phyloP scores from a whole-genome alignment of 2,113 vertebrate species.

The Columba livia region DNA sequence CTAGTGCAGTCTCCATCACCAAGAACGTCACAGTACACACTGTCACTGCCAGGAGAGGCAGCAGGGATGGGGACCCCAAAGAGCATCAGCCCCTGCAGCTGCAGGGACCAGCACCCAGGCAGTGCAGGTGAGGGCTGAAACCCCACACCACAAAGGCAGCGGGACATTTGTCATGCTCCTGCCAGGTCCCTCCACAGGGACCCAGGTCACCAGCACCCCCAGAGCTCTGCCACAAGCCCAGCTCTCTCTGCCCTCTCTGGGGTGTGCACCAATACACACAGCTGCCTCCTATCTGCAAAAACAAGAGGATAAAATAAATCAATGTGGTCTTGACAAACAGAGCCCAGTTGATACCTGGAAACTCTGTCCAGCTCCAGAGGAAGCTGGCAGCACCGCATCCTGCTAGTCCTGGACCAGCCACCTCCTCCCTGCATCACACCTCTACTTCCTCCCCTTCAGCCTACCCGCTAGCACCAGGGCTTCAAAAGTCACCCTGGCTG shows the following conservation, averaged over 20 bases:
- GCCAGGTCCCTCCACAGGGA: background rate
- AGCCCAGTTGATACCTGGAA: background rate
- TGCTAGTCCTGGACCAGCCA: background rate
- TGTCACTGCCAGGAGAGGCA: background rate
- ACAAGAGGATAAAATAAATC: background rate
- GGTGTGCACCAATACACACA: too few species aligned
- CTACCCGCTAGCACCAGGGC: background rate
- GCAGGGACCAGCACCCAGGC: fast-evolving
- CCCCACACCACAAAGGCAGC: background rate
- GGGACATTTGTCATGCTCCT: background rate
- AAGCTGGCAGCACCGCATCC: background rate
- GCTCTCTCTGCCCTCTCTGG: background rate
- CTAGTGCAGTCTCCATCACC: background rate
- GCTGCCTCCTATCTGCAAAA: background rate
- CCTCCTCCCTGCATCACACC: background rate
- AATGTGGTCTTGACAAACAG: fast-evolving
- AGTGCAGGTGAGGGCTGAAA: background rate
- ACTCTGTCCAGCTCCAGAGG: background rate
- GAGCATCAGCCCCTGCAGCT: background rate
- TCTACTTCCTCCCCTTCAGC: background rate
- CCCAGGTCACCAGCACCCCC: background rate
- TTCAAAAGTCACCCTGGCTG: background rate
- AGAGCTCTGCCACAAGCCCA: background rate
- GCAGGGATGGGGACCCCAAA: background rate
- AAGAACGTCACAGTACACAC: background rate